Evolutionary conservation across 1,140 invertebrate genomes (phyloP).

Genomic region (Paracyclopina nana): DNA sequence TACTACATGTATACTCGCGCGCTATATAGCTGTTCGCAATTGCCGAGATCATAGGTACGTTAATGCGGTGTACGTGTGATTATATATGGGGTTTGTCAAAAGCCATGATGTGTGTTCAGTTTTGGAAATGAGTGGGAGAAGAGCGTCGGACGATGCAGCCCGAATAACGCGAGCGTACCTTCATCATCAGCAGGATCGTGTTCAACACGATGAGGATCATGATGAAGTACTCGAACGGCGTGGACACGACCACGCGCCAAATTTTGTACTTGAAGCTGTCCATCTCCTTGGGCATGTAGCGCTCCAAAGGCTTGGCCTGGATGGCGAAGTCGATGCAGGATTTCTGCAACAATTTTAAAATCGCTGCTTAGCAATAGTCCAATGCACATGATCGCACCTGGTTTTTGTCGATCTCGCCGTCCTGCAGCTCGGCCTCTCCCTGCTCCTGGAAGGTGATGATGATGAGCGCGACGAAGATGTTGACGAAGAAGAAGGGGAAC

Average conservation of each 20-base stretch:
- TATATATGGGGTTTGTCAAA: no score
- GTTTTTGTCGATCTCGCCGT: conserved; percentile 99
- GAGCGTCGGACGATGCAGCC: no score
- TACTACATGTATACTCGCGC: no score
- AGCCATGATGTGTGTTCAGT: not conserved
- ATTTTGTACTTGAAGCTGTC: conserved; percentile 92
- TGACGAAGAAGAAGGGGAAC: conserved; percentile 99
- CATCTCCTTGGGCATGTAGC: conserved; percentile 97
- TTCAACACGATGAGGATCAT: conserved; percentile 99
- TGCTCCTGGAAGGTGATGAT: conserved; percentile 99
- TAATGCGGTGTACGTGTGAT: no score
- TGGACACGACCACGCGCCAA: conserved; percentile 89
- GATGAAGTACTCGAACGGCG: conserved; percentile 98
- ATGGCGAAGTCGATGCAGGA: conserved; percentile 99
- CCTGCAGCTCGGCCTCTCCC: conserved; percentile 95
- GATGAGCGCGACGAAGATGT: conserved; percentile 99
- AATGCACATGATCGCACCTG: conserved; percentile 44
- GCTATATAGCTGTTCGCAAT: no score
- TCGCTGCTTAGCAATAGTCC: not conserved
- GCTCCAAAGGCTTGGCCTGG: conserved; percentile 84
- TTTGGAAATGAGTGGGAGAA: no score
- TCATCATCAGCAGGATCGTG: conserved; percentile 98
- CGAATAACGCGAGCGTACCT: no score
- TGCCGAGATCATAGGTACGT: no score
- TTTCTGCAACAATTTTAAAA: conserved; percentile 83